A percentile compares a stretch with the other conserved stretches of the same genome.
Conservation (phyloP, 2,888 invertebrate genomes). For the Spicauda simplicius region DNA sequence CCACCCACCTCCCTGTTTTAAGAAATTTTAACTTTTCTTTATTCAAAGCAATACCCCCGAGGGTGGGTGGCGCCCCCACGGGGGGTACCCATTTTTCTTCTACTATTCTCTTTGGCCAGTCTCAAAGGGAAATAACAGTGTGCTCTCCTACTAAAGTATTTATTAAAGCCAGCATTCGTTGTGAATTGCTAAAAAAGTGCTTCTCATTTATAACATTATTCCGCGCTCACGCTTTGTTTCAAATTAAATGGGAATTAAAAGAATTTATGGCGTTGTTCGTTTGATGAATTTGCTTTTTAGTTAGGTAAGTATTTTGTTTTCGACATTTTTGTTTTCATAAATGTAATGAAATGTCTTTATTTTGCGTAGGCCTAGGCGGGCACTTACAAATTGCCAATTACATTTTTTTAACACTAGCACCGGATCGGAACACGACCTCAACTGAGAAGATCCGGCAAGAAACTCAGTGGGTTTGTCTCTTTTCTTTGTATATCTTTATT, state of each 20-base stretch:
- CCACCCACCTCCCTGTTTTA: slow-evolving; percentile 67
- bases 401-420: no score
- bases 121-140: slow-evolving; percentile 78
- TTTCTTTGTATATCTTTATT: no score
- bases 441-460: no score
- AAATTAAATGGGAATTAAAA: slow-evolving; percentile 36
- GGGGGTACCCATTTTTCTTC: slow-evolving; percentile 72
- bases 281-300: slow-evolving; percentile 18
- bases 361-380: no score
- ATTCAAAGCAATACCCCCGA: slow-evolving; percentile 66
- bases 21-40: slow-evolving; percentile 85
- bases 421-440: no score
- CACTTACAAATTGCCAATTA: no score
- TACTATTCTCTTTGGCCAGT: slow-evolving; percentile 79
- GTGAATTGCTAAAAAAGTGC: slow-evolving; percentile 72
- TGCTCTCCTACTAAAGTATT: slow-evolving; percentile 73
- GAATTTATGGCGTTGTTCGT: slow-evolving; percentile 37
- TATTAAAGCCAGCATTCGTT: slow-evolving; percentile 79
- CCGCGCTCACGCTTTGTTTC: slow-evolving; percentile 35
- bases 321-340: no score
- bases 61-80: slow-evolving; percentile 47
- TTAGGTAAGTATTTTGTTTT: no score
- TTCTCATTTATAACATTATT: slow-evolving; percentile 50
- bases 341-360: no score
- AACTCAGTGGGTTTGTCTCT: no score